Evolutionary conservation across 2,113 vertebrate genomes (phyloP).

Genomic region (Oreocharis arfaki): DNA sequence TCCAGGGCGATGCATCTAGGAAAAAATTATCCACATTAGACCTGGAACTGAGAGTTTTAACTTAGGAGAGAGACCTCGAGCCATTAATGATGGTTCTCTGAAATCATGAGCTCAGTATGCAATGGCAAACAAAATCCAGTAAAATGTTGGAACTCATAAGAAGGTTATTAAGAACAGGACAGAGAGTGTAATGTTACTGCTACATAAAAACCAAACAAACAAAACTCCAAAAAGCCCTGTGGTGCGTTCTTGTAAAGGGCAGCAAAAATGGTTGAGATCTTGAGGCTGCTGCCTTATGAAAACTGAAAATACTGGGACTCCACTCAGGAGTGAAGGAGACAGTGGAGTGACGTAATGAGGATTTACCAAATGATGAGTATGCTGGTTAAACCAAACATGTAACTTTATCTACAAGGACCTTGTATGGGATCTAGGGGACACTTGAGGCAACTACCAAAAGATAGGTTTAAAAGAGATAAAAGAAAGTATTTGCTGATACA

Average conservation of each 20-base stretch:
- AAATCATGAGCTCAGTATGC: conserved; percentile 9
- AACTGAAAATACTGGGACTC: background rate
- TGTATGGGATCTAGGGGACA: background rate
- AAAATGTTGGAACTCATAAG: background rate
- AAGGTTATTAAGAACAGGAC: background rate
- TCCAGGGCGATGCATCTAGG: background rate
- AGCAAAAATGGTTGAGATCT: background rate
- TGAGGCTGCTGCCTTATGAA: background rate
- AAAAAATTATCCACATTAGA: background rate
- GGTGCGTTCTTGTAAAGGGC: background rate
- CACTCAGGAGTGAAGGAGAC: background rate
- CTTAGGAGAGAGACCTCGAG: background rate
- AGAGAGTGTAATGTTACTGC: background rate
- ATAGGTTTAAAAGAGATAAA: background rate
- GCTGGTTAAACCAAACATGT: background rate
- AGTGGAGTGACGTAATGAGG: background rate
- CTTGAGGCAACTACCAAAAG: background rate
- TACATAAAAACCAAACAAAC: background rate
- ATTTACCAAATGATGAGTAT: background rate
- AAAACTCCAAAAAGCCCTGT: background rate
- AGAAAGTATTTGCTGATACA: background rate
- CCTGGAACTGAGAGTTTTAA: background rate
- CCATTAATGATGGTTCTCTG: background rate
- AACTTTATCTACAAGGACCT: background rate
- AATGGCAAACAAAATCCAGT: background rate